These are phyloP conservation scores for Staurois parvus DNA, from an alignment of 2,797 vertebrate species.

Conservation along the genomic window DNA sequence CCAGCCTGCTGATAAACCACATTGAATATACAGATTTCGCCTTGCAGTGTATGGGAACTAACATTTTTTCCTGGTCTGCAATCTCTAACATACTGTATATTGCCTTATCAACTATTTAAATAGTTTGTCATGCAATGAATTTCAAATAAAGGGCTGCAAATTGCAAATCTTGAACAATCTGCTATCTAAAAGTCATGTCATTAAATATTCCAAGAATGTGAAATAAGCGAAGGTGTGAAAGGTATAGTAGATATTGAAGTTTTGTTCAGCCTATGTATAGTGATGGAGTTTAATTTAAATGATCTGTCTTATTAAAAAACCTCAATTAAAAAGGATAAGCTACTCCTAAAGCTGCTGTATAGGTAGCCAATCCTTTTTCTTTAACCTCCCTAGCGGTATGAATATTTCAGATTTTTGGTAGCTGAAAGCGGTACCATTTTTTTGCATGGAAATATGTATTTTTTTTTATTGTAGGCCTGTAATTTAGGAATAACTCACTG, in stretches of 20 bases:
- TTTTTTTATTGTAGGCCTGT: too few species aligned
- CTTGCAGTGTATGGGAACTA: too few species aligned
- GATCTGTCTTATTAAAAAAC: background rate
- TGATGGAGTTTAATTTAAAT: background rate
- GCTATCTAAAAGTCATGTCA: background rate
- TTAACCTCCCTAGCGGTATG: too few species aligned
- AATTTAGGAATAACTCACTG: too few species aligned
- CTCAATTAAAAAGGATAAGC: background rate
- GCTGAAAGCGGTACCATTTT: too few species aligned
- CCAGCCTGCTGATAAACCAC: background rate
- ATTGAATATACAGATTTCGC: background rate
- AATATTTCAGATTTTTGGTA: too few species aligned
- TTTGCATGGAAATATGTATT: too few species aligned
- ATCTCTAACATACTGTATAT: background rate
- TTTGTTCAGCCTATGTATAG: background rate
- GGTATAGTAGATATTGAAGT: background rate
- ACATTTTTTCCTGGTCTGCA: background rate
- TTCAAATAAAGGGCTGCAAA: background rate
- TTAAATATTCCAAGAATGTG: background rate
- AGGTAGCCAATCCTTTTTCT: too few species aligned
- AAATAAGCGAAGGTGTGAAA: background rate
- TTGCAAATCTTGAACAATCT: background rate
- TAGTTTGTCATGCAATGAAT: slow-evolving; percentile 11
- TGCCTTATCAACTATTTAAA: slow-evolving; percentile 6
- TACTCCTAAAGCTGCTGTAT: too few species aligned